A percentile compares a stretch with the other conserved stretches of the same genome.
Evolutionary conservation across 1,140 invertebrate species (phyloP).

Genomic region (Antheraea pernyi): DNA sequence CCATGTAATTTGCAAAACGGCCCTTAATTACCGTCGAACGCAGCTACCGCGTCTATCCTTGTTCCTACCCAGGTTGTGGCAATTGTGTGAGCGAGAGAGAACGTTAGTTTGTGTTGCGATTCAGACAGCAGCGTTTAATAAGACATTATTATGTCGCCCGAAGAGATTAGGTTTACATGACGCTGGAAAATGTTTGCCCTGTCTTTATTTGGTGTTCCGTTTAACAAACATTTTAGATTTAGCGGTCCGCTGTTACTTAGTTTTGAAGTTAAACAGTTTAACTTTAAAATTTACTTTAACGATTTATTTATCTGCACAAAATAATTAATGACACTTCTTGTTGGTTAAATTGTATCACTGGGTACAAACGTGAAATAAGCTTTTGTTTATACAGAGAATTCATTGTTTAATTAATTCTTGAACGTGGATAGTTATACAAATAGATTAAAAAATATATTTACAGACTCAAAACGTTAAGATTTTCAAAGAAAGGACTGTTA

Average conservation of each 20-base stretch:
- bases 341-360: background rate
- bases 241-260: background rate
- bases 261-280: background rate
- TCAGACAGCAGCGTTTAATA: constrained; percentile 70
- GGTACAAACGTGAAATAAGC: no score
- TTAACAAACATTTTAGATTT: constrained; percentile 44
- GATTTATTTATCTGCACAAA: background rate
- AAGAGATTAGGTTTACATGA: constrained; percentile 72
- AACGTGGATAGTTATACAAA: no score
- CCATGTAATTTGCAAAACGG: constrained; percentile 81
- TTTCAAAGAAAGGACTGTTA: no score
- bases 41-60: constrained; percentile 66
- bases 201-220: constrained; percentile 70
- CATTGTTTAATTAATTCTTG: no score
- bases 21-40: constrained; percentile 79
- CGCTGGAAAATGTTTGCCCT: constrained; percentile 62
- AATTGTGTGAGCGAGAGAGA: constrained; percentile 40
- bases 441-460: no score
- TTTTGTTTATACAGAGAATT: no score
- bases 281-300: no score
- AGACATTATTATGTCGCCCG: constrained; percentile 74
- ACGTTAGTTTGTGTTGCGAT: constrained; percentile 42
- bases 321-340: background rate
- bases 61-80: constrained; percentile 31
- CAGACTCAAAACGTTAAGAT: no score